Conservation (phyloP, 2,888 invertebrate species). For the Stenotaenia linearis region DNA sequence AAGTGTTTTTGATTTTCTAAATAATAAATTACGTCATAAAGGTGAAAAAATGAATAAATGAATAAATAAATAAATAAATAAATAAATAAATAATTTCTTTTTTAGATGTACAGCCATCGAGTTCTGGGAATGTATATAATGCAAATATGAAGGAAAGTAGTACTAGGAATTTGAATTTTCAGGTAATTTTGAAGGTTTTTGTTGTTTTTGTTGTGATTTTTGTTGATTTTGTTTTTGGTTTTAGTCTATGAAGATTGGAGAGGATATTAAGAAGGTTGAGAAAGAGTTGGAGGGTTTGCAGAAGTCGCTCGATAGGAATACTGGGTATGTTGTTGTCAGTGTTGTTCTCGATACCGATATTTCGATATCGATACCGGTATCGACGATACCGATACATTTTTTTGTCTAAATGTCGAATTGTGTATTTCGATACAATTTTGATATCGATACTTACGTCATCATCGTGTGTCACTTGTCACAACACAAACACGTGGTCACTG, state of each 20-base stretch:
- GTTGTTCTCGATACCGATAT: no score
- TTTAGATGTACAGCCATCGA: neutral
- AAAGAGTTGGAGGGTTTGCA: neutral
- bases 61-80: no score
- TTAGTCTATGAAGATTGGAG: neutral
- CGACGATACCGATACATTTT: no score
- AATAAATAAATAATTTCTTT: neutral
- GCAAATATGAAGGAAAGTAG: neutral
- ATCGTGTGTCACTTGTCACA: no score
- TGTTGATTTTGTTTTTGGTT: neutral
- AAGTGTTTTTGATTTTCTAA: conserved; percentile 24
- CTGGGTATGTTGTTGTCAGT: no score
- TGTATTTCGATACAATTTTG: no score
- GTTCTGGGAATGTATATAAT: neutral
- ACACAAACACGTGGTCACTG: no score
- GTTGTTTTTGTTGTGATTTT: neutral
- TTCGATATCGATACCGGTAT: no score
- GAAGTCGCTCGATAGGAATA: neutral
- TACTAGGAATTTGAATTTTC: neutral
- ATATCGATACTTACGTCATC: no score
- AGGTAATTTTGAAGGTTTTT: neutral
- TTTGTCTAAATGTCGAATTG: no score
- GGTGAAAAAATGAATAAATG: neutral
- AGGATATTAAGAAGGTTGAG: neutral
- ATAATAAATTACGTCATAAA: conserved; percentile 17